These are phyloP conservation scores for Andrena camellia DNA, from an alignment of 2,888 invertebrate genomes.

Conservation along the genomic window DNA sequence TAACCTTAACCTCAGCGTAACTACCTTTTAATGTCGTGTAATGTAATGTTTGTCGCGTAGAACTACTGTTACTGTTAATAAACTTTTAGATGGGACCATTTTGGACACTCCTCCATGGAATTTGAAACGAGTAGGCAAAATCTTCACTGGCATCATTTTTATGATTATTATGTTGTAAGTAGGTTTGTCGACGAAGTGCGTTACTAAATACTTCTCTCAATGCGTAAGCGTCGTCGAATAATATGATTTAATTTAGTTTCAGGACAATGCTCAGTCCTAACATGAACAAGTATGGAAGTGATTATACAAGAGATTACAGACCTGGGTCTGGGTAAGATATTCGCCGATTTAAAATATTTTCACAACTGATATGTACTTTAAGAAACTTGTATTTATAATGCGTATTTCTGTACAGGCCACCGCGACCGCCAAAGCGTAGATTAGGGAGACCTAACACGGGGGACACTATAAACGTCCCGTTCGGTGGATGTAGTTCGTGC, in stretches of 20 bases:
- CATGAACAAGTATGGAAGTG: constrained; percentile 52
- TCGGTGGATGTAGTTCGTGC: constrained; percentile 79
- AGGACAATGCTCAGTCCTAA: constrained; percentile 74
- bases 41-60: background rate
- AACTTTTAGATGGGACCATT: constrained; percentile 70
- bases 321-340: constrained; percentile 74
- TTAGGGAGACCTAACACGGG: constrained; percentile 74
- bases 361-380: background rate
- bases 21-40: background rate
- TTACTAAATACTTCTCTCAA: background rate
- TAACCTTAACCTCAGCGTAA: constrained; percentile 25
- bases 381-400: background rate
- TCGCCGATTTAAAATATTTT: background rate
- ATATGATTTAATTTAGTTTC: constrained; percentile 69
- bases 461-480: constrained; percentile 67
- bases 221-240: background rate
- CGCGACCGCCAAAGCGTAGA: constrained; percentile 73
- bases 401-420: constrained; percentile 63
- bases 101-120: constrained; percentile 66
- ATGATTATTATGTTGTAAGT: constrained; percentile 77
- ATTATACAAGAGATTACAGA: constrained; percentile 69
- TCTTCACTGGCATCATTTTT: constrained; percentile 70
- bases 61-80: constrained; percentile 9
- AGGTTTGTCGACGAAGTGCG: background rate
- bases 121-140: constrained; percentile 63